Evolutionary conservation across 2,113 vertebrate species (phyloP).

Genomic region (Misgurnus anguillicaudatus): DNA sequence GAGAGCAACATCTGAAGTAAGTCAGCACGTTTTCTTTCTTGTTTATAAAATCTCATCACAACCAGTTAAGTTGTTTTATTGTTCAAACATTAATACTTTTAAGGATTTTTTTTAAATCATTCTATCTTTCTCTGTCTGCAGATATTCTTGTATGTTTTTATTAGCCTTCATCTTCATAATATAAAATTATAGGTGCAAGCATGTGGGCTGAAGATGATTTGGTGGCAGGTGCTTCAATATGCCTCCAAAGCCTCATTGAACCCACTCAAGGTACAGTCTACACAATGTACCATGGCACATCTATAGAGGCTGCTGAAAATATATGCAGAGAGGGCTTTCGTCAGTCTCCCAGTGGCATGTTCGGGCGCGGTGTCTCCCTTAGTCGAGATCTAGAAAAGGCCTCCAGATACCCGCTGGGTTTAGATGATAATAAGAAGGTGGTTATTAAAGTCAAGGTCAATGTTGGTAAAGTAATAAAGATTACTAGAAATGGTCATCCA

Average conservation of each 20-base stretch:
- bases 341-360: background rate
- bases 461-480: constrained; percentile 23
- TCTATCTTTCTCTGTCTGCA: too few species aligned
- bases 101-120: too few species aligned
- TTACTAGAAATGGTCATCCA: background rate
- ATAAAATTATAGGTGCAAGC: background rate
- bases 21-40: too few species aligned
- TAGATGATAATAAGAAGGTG: background rate
- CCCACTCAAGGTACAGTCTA: background rate
- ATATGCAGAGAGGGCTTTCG: background rate
- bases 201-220: constrained; percentile 18
- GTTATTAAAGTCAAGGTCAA: constrained; percentile 15
- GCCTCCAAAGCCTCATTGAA: background rate
- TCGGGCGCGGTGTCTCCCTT: constrained; percentile 53
- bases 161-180: too few species aligned
- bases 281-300: constrained; percentile 59
- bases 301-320: background rate
- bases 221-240: background rate
- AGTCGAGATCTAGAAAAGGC: constrained; percentile 41
- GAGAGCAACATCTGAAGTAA: too few species aligned
- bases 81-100: too few species aligned
- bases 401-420: background rate
- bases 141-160: too few species aligned
- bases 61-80: too few species aligned
- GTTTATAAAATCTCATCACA: too few species aligned